These are phyloP conservation scores for Metaphire vulgaris DNA, from an alignment of 1,140 invertebrate genomes.

Conservation along the genomic window DNA sequence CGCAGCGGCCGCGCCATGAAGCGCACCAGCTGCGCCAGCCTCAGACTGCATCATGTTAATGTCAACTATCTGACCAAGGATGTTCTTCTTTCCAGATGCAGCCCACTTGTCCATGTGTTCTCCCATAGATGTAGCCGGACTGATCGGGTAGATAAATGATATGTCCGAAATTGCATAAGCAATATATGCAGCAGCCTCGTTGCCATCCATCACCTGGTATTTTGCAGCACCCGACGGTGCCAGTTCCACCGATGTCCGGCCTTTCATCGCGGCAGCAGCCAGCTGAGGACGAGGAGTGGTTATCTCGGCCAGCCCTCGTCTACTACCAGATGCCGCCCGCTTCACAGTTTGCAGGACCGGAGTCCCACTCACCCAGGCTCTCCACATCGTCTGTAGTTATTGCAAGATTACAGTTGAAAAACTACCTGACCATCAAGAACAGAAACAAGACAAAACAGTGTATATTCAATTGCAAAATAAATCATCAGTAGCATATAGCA, in stretches of 20 bases:
- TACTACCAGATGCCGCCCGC: slow-evolving; percentile 2
- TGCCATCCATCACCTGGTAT: slow-evolving; percentile 29
- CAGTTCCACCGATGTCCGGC: neutral
- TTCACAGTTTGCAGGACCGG: slow-evolving; percentile 23
- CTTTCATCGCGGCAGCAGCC: slow-evolving; percentile 8
- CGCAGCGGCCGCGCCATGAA: slow-evolving; percentile 30
- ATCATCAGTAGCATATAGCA: no score
- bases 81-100: slow-evolving; percentile 26
- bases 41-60: slow-evolving; percentile 33
- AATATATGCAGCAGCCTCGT: slow-evolving; percentile 31
- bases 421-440: neutral
- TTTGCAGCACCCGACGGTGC: neutral
- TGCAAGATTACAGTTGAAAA: neutral
- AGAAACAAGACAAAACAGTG: neutral
- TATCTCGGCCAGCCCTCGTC: slow-evolving; percentile 12
- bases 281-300: slow-evolving; percentile 9
- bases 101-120: slow-evolving; percentile 33
- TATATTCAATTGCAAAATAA: no score
- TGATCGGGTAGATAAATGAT: slow-evolving; percentile 31
- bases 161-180: slow-evolving; percentile 30
- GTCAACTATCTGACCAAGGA: slow-evolving; percentile 26
- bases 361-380: slow-evolving; percentile 16
- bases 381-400: slow-evolving; percentile 20
- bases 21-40: slow-evolving; percentile 29
- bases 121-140: slow-evolving; percentile 31